These are phyloP conservation scores for Schizaphis graminum DNA, from an alignment of 2,888 invertebrate species.

Conservation along the genomic window DNA sequence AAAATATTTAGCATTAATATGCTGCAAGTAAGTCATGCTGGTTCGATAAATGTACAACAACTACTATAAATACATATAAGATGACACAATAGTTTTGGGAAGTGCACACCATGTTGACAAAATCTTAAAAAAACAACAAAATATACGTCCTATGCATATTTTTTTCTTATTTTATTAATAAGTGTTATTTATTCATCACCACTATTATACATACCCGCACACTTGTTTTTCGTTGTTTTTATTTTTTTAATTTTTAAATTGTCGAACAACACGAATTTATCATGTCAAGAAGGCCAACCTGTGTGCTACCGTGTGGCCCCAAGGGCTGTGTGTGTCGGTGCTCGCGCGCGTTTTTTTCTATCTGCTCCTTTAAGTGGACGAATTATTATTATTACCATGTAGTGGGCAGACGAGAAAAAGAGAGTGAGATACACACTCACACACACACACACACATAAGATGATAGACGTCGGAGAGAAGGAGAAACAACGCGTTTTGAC, in stretches of 20 bases:
- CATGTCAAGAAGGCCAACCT: conserved; percentile 58
- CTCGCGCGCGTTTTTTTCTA: conserved; percentile 24
- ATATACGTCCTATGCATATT: not conserved
- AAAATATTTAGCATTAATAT: not conserved
- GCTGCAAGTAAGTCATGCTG: not conserved
- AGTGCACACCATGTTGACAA: not conserved
- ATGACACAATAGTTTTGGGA: not conserved
- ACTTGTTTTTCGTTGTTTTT: not conserved
- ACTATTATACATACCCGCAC: conserved; percentile 5
- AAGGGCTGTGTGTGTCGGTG: conserved; percentile 53
- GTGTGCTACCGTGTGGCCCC: conserved; percentile 63
- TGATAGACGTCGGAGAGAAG: not conserved
- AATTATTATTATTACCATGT: conserved; percentile 27
- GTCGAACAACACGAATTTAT: conserved; percentile 59
- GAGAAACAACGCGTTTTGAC: conserved; percentile 34
- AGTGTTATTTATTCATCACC: conserved; percentile 28
- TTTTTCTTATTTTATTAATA: not conserved
- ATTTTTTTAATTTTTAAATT: conserved; percentile 48
- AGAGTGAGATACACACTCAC: not conserved
- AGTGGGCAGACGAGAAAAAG: not conserved
- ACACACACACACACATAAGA: not conserved
- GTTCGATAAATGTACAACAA: not conserved
- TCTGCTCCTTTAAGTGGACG: conserved; percentile 34
- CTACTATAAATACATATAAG: not conserved
- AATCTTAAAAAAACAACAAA: not conserved